Evolutionary conservation across 1,140 invertebrate species (phyloP).

Genomic region (Sinella curviseta): DNA sequence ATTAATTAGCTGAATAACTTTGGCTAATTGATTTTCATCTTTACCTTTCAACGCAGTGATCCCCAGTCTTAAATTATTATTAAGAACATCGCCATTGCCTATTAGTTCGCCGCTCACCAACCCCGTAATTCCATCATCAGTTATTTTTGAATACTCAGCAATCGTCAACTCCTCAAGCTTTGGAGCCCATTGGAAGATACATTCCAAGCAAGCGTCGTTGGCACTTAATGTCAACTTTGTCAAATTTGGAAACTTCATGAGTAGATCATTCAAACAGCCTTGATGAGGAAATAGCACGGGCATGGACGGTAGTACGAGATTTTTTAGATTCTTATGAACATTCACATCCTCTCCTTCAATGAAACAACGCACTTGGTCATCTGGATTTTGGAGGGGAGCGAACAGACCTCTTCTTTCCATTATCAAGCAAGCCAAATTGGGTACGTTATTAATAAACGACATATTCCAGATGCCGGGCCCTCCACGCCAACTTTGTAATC

Average conservation of each 20-base stretch:
- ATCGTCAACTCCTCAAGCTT: background rate
- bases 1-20: no score
- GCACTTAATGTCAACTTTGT: conserved; percentile 10
- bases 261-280: background rate
- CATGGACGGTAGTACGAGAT: background rate
- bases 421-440: background rate
- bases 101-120: background rate
- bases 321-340: background rate
- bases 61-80: background rate
- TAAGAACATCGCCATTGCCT: background rate
- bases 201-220: background rate
- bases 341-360: background rate
- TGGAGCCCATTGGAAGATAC: background rate
- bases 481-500: background rate
- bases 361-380: background rate
- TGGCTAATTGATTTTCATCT: background rate
- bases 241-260: background rate
- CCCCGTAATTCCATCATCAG: background rate
- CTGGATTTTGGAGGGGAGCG: background rate
- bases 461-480: background rate
- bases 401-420: background rate
- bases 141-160: conserved; percentile 12
- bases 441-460: background rate
- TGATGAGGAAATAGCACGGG: background rate
- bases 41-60: background rate